Conservation (phyloP, 2,888 invertebrate genomes). For the Mycalesis mineus region DNA sequence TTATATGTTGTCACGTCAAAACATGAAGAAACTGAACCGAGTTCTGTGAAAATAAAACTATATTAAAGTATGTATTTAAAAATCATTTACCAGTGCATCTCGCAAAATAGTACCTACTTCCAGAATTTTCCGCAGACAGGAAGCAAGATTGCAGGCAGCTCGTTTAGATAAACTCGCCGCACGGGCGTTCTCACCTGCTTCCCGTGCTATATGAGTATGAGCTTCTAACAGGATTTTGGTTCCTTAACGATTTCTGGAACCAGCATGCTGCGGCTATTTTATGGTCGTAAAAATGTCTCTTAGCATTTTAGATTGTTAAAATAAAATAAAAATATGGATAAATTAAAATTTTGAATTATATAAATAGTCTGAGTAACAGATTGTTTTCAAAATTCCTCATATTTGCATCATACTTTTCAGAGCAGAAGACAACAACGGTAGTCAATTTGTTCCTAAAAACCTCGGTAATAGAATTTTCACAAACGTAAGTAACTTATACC, state of each 20-base stretch:
- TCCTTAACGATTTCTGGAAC: conserved; percentile 1
- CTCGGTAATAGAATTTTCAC: no score
- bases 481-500: no score
- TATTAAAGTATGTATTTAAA: not conserved
- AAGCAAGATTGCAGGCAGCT: conserved; percentile 22
- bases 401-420: no score
- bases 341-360: no score
- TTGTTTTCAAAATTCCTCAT: no score
- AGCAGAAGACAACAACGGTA: no score
- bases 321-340: no score
- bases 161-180: conserved; percentile 26
- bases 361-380: no score
- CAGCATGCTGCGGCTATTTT: not conserved
- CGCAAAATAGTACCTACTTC: not conserved
- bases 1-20: no score
- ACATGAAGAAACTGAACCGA: not conserved
- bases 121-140: conserved; percentile 15
- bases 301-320: no score
- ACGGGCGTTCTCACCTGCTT: conserved; percentile 16
- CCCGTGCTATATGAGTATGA: conserved; percentile 16
- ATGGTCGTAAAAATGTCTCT: not conserved
- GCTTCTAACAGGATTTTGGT: conserved; percentile 18
- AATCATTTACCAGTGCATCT: not conserved
- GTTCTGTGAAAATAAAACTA: not conserved
- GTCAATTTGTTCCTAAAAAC: no score